A percentile compares a stretch with the other conserved stretches of the same genome.
Conservation (phyloP, 2,797 vertebrate genomes). For the Coregonus suidteri region DNA sequence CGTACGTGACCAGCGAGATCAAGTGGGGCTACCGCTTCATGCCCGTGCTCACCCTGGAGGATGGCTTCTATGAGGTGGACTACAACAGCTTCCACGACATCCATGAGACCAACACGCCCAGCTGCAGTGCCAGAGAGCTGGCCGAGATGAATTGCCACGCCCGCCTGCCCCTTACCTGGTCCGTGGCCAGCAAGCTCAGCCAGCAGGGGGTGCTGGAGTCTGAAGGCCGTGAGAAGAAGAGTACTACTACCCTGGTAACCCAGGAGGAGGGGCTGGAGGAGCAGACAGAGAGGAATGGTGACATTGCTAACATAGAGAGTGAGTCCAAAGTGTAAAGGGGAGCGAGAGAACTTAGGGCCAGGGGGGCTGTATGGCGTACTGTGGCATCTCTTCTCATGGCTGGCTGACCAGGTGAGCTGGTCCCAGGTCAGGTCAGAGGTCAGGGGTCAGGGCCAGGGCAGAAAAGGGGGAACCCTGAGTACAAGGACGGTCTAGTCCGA, state of each 20-base stretch:
- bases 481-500: conserved; percentile 48
- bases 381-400: conserved; percentile 28
- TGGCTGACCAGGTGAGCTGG: conserved; percentile 10
- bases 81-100: conserved; percentile 99
- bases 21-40: conserved; percentile 98
- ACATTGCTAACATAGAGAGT: conserved; percentile 89
- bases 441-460: conserved; percentile 38
- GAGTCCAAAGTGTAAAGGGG: conserved; percentile 91
- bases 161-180: conserved; percentile 93
- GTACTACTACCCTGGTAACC: conserved; percentile 65
- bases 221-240: conserved; percentile 73
- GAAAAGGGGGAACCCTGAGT: conserved; percentile 52
- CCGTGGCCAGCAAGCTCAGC: conserved; percentile 91
- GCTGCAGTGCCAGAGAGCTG: conserved; percentile 92
- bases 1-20: conserved; percentile 93
- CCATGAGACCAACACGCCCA: conserved; percentile 94
- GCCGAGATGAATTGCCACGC: conserved; percentile 81
- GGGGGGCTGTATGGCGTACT: conserved; percentile 16
- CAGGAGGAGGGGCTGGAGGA: conserved; percentile 77
- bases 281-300: conserved; percentile 89
- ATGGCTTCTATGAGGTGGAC: conserved; percentile 98
- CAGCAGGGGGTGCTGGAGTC: conserved; percentile 87
- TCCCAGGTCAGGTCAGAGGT: conserved; percentile 41
- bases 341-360: neutral
- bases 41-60: conserved; percentile 94